Percentiles rank a stretch among this genome's conserved stretches.
Evolutionary conservation across 2,113 vertebrate genomes (phyloP).

Genomic region (Bostrychus sinensis): DNA sequence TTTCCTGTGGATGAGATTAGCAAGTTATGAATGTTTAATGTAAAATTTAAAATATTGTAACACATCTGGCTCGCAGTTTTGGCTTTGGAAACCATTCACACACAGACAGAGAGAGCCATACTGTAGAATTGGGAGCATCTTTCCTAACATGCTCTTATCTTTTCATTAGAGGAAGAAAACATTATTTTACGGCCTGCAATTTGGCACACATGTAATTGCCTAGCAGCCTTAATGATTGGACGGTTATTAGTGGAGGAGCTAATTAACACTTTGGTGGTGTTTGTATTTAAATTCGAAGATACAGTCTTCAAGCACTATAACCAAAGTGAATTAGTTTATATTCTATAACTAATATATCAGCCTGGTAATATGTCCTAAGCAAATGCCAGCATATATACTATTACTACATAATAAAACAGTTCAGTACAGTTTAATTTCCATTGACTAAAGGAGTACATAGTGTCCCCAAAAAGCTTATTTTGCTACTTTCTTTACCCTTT

Average conservation of each 20-base stretch:
- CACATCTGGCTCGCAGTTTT: constrained; percentile 13
- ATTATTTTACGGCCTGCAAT: constrained; percentile 49
- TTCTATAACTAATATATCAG: constrained; percentile 36
- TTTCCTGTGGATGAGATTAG: constrained; percentile 44
- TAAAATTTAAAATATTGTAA: constrained; percentile 28
- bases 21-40: constrained; percentile 6
- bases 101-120: neutral
- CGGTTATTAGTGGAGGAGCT: constrained; percentile 50
- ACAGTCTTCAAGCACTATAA: neutral
- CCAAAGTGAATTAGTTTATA: constrained; percentile 35
- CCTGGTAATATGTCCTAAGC: constrained; percentile 43
- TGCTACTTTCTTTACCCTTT: neutral
- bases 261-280: constrained; percentile 52
- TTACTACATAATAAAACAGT: constrained; percentile 36
- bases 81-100: neutral
- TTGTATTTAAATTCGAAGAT: constrained; percentile 20
- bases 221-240: constrained; percentile 44
- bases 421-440: too few relatives aligned
- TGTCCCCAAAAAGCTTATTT: neutral
- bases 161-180: constrained; percentile 58
- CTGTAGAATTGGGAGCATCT: constrained; percentile 8
- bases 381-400: constrained; percentile 37
- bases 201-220: constrained; percentile 60
- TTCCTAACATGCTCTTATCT: constrained; percentile 38
- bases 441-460: too few relatives aligned